phyloP scores from a whole-genome alignment of 2,888 invertebrate species.

The Sesia apiformis region DNA sequence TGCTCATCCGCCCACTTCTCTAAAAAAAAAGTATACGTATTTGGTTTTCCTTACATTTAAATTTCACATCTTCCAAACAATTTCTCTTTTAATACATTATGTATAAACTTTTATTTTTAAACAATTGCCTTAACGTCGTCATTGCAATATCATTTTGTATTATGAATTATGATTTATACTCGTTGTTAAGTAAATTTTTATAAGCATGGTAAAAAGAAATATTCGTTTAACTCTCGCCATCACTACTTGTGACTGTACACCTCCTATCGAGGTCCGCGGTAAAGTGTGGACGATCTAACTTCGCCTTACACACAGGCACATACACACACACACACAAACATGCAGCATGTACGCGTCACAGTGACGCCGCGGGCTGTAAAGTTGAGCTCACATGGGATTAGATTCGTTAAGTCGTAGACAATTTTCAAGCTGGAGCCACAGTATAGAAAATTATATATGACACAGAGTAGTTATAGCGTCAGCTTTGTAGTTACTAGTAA shows the following conservation, averaged over 20 bases:
- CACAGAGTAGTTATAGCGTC: not conserved
- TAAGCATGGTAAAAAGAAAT: no score
- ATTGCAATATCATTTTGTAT: no score
- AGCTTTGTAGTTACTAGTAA: no score
- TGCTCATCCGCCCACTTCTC: no score
- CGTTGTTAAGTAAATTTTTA: no score
- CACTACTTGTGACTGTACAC: slow-evolving; percentile 30
- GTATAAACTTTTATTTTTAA: no score
- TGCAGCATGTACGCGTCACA: slow-evolving; percentile 18
- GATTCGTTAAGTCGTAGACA: slow-evolving; percentile 24
- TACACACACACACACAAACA: slow-evolving; percentile 19
- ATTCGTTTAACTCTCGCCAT: slow-evolving; percentile 2
- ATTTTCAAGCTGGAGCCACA: not conserved
- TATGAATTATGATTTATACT: no score
- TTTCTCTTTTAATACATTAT: no score
- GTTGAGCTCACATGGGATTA: slow-evolving; percentile 54
- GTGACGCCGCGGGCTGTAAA: slow-evolving; percentile 46
- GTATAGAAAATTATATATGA: not conserved
- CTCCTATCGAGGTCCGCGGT: slow-evolving; percentile 70
- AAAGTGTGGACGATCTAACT: slow-evolving; percentile 75
- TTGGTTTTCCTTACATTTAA: no score
- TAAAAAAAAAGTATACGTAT: no score
- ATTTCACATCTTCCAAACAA: no score
- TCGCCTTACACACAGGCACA: slow-evolving; percentile 57
- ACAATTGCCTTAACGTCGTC: no score